Base-by-base conservation (phyloP, 2,888 invertebrate species). In the Synergus japonicus region DNA sequence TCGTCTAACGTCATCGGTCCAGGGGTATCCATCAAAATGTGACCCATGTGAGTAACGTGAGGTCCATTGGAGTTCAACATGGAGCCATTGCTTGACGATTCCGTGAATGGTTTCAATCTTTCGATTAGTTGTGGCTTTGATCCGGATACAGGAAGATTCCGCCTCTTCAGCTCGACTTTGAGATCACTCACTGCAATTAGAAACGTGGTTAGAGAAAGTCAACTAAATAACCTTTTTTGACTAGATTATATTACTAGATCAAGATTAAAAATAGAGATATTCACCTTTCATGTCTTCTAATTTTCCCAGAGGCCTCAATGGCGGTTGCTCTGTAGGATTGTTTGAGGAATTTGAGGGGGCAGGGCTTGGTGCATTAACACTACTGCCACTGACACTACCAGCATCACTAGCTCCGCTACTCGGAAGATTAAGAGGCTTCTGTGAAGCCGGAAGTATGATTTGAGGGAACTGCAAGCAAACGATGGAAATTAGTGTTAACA, bases 41-140 rank as follows among this genome's bases (percentile, higher is more conserved):
- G 92, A 13, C 92, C 92, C 91, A 92, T 92, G 73, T 92, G 92
- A 37, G 92, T 92, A 7, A 92, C 88, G 77, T 91, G 91, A 15
- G 90, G 90, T 3, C 92, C 91, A 69, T 92, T 91, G 3, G 90
- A 88, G 77, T 88, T 91, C 0, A 87, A 85, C n/a, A 85, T 87
- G 13, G 88, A 85, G 78, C 89, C 88, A 69, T 78, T 87, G 79
- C 87, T 90, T 41, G 91, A 90, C 8, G 89, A 88, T 86, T 91
- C 93, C 82, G 93, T 93, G 91, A 95, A 97, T 0, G 96, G 97
- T 84, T 97, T 96, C 79, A 99, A 93, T 64, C 99, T 95, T 91
- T 99, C 98, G 80, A 99, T 97, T 64, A 99, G 93, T 90, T 98
- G 98, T 10, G 98, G 98, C 91, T 99, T 99, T 0, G 98, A 96